Conservation (phyloP, 2,113 vertebrate genomes). For the Mustela nigripes region DNA sequence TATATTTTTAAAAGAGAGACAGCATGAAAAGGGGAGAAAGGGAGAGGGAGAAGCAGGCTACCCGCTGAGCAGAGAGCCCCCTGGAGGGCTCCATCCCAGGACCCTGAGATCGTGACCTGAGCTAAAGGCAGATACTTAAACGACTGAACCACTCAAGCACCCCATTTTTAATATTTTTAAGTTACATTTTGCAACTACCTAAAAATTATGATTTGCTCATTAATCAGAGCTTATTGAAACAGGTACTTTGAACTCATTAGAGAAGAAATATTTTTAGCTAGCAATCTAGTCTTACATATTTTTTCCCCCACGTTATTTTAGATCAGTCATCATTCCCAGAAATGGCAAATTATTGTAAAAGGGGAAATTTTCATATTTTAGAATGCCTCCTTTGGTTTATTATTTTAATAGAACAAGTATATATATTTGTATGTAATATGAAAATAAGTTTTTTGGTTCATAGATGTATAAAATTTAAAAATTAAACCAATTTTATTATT, state of each 20-base stretch:
- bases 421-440: background rate
- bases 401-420: background rate
- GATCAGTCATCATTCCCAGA: background rate
- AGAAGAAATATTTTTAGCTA: background rate
- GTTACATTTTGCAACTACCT: background rate
- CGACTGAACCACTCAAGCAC: no score
- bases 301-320: background rate
- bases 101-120: no score
- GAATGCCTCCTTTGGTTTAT: background rate
- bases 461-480: background rate
- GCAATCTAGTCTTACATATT: background rate
- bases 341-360: background rate
- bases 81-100: no score
- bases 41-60: background rate
- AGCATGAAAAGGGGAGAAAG: background rate
- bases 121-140: no score
- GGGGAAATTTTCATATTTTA: background rate
- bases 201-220: background rate
- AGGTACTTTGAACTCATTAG: background rate
- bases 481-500: background rate
- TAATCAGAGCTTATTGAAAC: slow-evolving; percentile 2
- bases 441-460: background rate
- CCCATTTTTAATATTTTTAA: no score
- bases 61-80: no score
- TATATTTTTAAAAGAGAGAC: background rate